Evolutionary conservation across 2,113 vertebrate genomes (phyloP), one percentile per base, ranked within the genome.

Genomic region (Donacobius atricapilla): DNA sequence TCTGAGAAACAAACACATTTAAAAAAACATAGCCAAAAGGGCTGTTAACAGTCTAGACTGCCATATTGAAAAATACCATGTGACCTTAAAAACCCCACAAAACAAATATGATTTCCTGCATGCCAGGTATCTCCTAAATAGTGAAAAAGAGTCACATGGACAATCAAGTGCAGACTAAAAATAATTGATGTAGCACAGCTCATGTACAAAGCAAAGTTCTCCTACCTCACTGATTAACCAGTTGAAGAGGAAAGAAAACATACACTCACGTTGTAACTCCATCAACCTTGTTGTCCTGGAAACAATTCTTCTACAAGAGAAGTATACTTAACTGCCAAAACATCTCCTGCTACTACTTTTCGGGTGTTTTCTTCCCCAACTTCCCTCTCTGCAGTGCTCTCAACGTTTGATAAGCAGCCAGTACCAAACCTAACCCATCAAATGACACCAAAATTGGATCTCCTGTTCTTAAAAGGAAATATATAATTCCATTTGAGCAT

Each of bases 221-320:
- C 66, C 72, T 53, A 77, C 85, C 73, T 89, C 85, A 40, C 42
- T 57, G 93, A 93, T 91, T 66, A 25, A 13, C 37, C 60, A 66
- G 84, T 7, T n/a, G 30, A 69, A 87, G 66, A 61, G 45, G 57
- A 60, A 89, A 64, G 61, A 58, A 89, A 87, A 89, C 51, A 76
- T 28, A 47, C 44, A 6, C 28, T 87, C 61, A 44, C 33, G 61
- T 30, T 56, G 1, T 60, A 96, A 79, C 60, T 93, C 91, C 80
- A 94, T 78, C 91, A 83, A 83, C 83, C 80, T 79, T 37, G 94
- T 88, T 33, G 42, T 85, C 91, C 80, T 73, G 68, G 96, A 95
- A 94, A 96, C 95, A 56, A 35, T 25, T 82, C 53, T 71, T 53
- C 61, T 33, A 65, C 53, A 24, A 58, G 31, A 69, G 47, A 86